A percentile compares a stretch with the other conserved stretches of the same genome.
phyloP scores from a whole-genome alignment of 2,113 vertebrate species.

The Capra hircus region DNA sequence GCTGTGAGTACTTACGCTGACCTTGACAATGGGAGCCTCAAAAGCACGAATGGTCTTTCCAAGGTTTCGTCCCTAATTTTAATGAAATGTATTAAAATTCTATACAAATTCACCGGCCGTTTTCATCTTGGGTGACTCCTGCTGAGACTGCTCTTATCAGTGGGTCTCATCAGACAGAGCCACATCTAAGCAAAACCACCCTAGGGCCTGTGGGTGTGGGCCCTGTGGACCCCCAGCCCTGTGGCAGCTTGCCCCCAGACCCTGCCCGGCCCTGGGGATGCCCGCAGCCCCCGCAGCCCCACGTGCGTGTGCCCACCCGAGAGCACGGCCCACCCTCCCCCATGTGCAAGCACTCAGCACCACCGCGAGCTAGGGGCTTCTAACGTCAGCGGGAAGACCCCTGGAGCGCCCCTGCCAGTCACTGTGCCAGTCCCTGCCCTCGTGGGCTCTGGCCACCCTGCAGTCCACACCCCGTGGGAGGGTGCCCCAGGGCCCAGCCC shows the following conservation, averaged over 20 bases:
- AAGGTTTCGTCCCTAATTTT: neutral
- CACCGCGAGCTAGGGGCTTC: neutral
- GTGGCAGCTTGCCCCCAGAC: neutral
- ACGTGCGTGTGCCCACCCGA: rapidly evolving
- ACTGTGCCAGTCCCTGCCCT: neutral
- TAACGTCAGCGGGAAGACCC: rapidly evolving
- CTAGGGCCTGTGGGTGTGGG: neutral
- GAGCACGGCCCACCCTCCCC: rapidly evolving
- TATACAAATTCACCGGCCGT: neutral
- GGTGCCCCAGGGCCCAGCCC: neutral
- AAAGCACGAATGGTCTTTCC: neutral
- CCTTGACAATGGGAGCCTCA: neutral
- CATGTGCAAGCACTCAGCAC: neutral
- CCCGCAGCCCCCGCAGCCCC: neutral
- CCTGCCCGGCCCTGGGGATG: neutral
- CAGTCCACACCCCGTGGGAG: neutral
- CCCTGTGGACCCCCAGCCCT: neutral
- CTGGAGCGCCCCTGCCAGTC: neutral
- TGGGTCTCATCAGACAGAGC: neutral
- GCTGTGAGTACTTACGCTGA: neutral
- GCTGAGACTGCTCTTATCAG: neutral
- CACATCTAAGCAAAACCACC: neutral
- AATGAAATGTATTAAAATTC: neutral
- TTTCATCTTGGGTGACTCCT: neutral
- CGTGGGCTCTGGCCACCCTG: neutral